Conservation (phyloP, 2,797 vertebrate species). For the Orestias chungarensis region DNA sequence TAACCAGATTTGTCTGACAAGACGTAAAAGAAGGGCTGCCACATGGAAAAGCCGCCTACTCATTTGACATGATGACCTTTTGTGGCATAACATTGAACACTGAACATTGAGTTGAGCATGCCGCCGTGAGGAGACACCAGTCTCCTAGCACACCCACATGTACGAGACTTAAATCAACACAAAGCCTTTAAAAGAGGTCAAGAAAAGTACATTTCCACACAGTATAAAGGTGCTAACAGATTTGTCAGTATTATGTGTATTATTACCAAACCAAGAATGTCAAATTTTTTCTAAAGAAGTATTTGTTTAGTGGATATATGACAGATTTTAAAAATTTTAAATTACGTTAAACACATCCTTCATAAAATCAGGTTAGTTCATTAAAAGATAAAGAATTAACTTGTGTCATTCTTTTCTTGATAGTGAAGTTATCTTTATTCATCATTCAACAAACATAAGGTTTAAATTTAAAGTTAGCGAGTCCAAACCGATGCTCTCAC, state of each 20-base stretch:
- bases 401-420: not conserved
- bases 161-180: no score
- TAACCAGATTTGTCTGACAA: conserved; percentile 49
- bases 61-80: conserved; percentile 45
- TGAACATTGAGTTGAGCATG: conserved; percentile 9
- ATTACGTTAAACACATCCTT: not conserved
- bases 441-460: no score
- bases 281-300: not conserved
- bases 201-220: not conserved
- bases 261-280: not conserved
- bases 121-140: conserved; percentile 17
- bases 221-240: not conserved
- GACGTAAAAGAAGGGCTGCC: conserved; percentile 17
- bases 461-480: not conserved
- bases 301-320: not conserved
- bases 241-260: not conserved
- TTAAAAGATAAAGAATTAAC: not conserved
- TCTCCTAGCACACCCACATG: conserved; percentile 27
- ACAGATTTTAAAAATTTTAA: not conserved
- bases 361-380: not conserved
- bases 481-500: conserved; percentile 56
- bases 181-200: not conserved
- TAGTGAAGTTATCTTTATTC: not conserved
- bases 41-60: conserved; percentile 14
- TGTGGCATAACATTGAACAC: conserved; percentile 28